Conservation (phyloP, 30 jellyfish, hydroid and myxozoan species). For the Aurelia sp. region DNA sequence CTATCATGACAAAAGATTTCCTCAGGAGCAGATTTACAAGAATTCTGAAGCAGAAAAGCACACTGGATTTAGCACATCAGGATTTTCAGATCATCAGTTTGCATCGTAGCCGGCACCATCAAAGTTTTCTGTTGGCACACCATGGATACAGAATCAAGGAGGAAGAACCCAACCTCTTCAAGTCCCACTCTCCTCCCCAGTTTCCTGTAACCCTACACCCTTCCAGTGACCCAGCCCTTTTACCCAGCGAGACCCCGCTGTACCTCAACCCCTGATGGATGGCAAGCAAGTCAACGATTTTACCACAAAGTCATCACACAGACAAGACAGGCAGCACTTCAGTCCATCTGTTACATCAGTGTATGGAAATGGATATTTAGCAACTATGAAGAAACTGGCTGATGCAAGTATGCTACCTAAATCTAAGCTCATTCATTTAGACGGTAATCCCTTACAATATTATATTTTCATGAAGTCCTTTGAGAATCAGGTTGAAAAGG, state of each 20-base stretch:
- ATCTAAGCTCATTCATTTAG: constrained; percentile 42
- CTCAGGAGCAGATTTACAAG: constrained; percentile 43
- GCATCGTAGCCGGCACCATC: constrained; percentile 51
- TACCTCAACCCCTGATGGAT: neutral
- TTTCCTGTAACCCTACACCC: too few relatives aligned
- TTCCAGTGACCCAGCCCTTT: too few relatives aligned
- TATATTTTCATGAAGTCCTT: constrained; percentile 29
- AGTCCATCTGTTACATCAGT: constrained; percentile 28
- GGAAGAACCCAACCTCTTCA: too few relatives aligned
- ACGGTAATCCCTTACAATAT: constrained; percentile 53
- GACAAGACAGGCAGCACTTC: neutral
- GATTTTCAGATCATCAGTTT: constrained; percentile 49
- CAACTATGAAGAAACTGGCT: constrained; percentile 51
- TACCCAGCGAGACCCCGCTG: too few relatives aligned
- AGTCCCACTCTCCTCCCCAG: too few relatives aligned
- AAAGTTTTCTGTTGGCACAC: constrained; percentile 21
- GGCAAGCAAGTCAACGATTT: constrained; percentile 26
- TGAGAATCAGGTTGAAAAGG: constrained; percentile 52
- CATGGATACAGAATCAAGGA: constrained; percentile 12
- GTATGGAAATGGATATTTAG: constrained; percentile 26
- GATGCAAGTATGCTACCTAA: constrained; percentile 47
- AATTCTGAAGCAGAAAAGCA: constrained; percentile 29
- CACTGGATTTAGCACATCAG: constrained; percentile 36
- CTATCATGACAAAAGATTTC: constrained; percentile 17
- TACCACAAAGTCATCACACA: neutral